These are phyloP conservation scores for Petrolisthes manimaculis DNA, from an alignment of 2,888 invertebrate species.

Conservation along the genomic window DNA sequence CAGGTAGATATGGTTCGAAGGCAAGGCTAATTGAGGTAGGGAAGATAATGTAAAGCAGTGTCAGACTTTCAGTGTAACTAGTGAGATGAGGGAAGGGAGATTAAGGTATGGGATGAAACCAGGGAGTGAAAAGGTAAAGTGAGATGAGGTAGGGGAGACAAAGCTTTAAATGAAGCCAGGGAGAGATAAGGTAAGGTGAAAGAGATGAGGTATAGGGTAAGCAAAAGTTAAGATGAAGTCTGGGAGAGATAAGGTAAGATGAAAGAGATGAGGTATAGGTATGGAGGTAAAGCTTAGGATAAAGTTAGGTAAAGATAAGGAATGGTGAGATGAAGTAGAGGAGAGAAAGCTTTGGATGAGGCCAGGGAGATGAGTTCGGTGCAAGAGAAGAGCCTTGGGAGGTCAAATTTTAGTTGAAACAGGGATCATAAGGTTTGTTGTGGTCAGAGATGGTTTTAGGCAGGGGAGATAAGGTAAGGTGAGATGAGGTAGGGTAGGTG, in stretches of 20 bases:
- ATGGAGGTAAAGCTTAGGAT: background rate
- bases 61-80: background rate
- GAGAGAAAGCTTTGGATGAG: background rate
- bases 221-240: background rate
- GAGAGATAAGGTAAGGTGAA: background rate
- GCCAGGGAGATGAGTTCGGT: background rate
- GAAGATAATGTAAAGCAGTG: background rate
- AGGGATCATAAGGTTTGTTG: no score
- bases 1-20: background rate
- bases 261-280: background rate
- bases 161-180: background rate
- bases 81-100: background rate
- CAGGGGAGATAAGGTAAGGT: background rate
- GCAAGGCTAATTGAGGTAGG: background rate
- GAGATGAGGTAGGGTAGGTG: background rate
- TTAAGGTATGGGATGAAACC: background rate
- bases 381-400: background rate
- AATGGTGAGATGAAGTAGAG: background rate
- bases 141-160: background rate
- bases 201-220: background rate
- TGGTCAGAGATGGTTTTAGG: background rate
- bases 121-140: background rate
- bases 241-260: background rate
- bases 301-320: background rate
- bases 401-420: background rate